These are phyloP conservation scores for Melipona quadrifasciata DNA, from an alignment of 1,140 invertebrate genomes.

Conservation along the genomic window DNA sequence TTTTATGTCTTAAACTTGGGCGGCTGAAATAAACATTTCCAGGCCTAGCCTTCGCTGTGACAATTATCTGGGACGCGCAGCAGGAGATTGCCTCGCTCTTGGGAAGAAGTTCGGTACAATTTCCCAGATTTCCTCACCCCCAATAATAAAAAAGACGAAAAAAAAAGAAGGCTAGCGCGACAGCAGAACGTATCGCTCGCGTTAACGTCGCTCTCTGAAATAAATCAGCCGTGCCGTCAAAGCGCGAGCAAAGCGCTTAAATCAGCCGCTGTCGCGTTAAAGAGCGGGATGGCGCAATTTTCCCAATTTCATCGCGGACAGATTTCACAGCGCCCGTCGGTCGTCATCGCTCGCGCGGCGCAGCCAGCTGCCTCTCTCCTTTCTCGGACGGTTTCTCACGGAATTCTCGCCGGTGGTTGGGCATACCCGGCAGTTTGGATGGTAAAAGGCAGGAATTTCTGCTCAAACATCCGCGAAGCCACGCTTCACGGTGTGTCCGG, in stretches of 20 bases:
- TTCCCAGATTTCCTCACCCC: no score
- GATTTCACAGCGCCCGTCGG: constrained; percentile 5
- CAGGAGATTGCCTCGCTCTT: no score
- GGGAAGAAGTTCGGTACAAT: no score
- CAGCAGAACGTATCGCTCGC: no score
- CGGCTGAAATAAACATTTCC: no score
- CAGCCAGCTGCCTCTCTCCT: constrained; percentile 12
- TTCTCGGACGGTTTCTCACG: constrained; percentile 16
- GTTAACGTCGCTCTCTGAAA: neutral
- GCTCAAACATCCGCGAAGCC: constrained; percentile 64
- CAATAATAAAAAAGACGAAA: neutral
- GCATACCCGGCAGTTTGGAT: constrained; percentile 6
- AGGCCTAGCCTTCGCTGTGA: no score
- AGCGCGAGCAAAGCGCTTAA: neutral
- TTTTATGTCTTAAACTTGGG: no score
- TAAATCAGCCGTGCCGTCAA: neutral
- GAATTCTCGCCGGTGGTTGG: neutral
- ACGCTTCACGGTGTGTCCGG: constrained; percentile 48
- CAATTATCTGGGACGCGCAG: no score
- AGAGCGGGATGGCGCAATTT: neutral
- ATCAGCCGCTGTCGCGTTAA: neutral
- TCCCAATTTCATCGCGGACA: constrained; percentile 13
- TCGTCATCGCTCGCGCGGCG: neutral
- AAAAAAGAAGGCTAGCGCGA: neutral
- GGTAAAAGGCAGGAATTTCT: constrained; percentile 65